Percentiles rank a stretch among this genome's conserved stretches.
These are phyloP conservation scores for Heterotis niloticus DNA, from an alignment of 2,113 vertebrate genomes.

Conservation along the genomic window DNA sequence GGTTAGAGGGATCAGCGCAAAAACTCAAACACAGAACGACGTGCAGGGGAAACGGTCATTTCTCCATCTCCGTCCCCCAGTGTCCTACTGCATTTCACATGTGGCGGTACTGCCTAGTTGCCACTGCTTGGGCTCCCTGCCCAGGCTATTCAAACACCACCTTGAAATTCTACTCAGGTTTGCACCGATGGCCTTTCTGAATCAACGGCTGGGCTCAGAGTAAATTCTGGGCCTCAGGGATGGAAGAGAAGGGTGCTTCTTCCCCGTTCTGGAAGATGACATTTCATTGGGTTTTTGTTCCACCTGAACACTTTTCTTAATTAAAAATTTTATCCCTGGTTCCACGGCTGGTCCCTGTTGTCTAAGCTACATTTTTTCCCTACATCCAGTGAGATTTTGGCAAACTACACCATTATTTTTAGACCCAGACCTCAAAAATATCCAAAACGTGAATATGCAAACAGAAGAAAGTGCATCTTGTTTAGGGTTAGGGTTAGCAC, in stretches of 20 bases:
- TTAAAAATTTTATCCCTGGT: neutral
- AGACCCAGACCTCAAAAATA: neutral
- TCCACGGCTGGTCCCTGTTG: neutral
- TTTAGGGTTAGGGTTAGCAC: neutral
- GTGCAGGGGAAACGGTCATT: neutral
- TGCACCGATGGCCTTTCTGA: neutral
- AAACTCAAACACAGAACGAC: neutral
- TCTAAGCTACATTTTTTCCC: neutral
- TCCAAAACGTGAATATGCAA: neutral
- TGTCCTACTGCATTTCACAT: neutral
- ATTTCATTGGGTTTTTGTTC: slow-evolving; percentile 1
- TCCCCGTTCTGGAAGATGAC: neutral
- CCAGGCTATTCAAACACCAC: slow-evolving; percentile 5
- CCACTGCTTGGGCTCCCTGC: neutral
- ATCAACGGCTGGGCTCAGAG: neutral
- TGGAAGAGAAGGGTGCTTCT: neutral
- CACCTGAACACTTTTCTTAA: neutral
- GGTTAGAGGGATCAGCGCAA: no score
- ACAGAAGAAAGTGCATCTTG: neutral
- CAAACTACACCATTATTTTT: neutral
- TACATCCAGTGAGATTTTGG: neutral
- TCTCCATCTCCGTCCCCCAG: neutral
- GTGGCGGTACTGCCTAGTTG: neutral
- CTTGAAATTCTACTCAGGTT: slow-evolving; percentile 12
- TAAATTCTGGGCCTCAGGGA: neutral